A percentile compares a stretch with the other conserved stretches of the same genome.
Evolutionary conservation across 2,113 vertebrate species (phyloP).

Genomic region (Odobenus rosmarus): DNA sequence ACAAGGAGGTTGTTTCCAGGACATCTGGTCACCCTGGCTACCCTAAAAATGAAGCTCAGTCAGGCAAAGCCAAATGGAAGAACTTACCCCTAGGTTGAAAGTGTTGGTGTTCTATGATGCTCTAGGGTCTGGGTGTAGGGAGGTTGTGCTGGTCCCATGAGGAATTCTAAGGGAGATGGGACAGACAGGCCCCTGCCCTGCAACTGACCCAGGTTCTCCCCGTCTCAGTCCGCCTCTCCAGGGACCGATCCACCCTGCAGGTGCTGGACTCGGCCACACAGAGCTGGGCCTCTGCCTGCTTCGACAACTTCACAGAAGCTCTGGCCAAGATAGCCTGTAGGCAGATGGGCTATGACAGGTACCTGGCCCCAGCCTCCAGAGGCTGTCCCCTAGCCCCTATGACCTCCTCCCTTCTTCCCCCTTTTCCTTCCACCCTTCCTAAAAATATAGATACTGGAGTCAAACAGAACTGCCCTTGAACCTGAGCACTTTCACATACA

Average conservation of each 20-base stretch:
- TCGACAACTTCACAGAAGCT: conserved; percentile 85
- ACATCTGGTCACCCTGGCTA: no score
- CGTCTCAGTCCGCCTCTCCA: conserved; percentile 84
- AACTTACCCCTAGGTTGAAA: not conserved
- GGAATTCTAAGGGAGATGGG: not conserved
- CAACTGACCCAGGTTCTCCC: conserved; percentile 11
- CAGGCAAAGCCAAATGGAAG: not conserved
- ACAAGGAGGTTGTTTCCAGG: not conserved
- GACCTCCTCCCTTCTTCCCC: fast-evolving
- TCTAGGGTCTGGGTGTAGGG: not conserved
- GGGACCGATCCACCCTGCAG: conserved; percentile 88
- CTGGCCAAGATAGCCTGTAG: conserved; percentile 89
- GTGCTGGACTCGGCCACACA: conserved; percentile 77
- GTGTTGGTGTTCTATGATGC: not conserved
- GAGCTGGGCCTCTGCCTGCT: conserved; percentile 90
- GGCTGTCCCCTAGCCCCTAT: no score
- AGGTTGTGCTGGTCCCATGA: not conserved
- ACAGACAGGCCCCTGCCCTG: not conserved
- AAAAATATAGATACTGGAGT: not conserved
- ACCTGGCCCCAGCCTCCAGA: not conserved
- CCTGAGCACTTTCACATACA: not conserved
- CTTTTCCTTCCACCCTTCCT: not conserved
- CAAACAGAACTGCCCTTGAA: not conserved
- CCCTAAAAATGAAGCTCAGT: not conserved
- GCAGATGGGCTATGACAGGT: conserved; percentile 93